Evolutionary conservation across 2,797 vertebrate species (phyloP).

Genomic region (Schizopygopsis malacanthus): DNA sequence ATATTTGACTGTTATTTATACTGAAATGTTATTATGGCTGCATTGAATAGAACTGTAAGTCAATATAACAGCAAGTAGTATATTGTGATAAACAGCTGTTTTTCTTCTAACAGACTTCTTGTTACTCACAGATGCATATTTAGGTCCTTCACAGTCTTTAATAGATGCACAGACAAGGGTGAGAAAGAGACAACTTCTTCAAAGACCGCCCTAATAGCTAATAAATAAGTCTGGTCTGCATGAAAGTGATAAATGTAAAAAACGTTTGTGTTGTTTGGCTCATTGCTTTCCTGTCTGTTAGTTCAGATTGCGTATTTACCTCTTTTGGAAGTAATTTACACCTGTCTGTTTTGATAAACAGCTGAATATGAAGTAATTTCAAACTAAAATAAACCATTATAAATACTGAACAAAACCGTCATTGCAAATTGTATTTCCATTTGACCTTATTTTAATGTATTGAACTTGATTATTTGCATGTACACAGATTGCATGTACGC

Average conservation of each 20-base stretch:
- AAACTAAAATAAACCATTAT: background rate
- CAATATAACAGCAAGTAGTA: background rate
- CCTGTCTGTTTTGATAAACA: conserved; percentile 9
- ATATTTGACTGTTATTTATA: background rate
- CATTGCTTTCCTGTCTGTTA: conserved; percentile 29
- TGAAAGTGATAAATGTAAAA: conserved; percentile 26
- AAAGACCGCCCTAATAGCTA: background rate
- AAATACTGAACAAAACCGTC: background rate
- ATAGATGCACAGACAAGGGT: conserved; percentile 14
- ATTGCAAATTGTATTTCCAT: background rate
- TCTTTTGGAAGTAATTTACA: conserved; percentile 16
- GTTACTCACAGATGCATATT: background rate
- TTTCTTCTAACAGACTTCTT: conserved; percentile 8
- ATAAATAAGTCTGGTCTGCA: conserved; percentile 22
- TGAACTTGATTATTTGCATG: background rate
- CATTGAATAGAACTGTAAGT: background rate
- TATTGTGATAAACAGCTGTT: conserved; percentile 12
- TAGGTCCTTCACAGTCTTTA: conserved; percentile 1
- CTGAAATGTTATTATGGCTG: background rate
- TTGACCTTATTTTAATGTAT: background rate
- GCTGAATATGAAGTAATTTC: background rate
- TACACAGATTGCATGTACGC: background rate
- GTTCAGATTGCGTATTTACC: conserved; percentile 15
- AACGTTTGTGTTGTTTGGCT: conserved; percentile 16
- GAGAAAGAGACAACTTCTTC: conserved; percentile 23